phyloP scores from a whole-genome alignment of 2,888 invertebrate species.

The Cheilosia urbana region DNA sequence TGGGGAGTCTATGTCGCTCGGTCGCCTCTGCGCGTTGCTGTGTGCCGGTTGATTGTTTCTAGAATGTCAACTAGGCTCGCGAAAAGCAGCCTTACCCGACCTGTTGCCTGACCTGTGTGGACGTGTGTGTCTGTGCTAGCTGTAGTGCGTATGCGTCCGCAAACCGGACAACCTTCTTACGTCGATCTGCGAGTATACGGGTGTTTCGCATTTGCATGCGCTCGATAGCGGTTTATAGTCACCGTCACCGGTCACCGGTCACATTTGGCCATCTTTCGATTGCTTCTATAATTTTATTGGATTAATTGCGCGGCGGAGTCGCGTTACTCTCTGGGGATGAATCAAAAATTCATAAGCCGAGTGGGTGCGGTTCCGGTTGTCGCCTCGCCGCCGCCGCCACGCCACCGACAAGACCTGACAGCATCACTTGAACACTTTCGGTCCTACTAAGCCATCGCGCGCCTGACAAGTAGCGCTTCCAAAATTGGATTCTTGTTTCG shows the following conservation, averaged over 20 bases:
- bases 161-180: constrained; percentile 72
- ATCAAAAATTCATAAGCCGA: constrained; percentile 69
- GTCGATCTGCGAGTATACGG: constrained; percentile 45
- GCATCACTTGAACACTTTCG: constrained; percentile 71
- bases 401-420: constrained; percentile 54
- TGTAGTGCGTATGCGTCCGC: constrained; percentile 39
- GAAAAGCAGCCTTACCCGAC: constrained; percentile 60
- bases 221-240: constrained; percentile 53
- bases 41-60: constrained; percentile 64
- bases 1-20: constrained; percentile 39
- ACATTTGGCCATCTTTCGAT: constrained; percentile 72
- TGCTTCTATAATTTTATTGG: constrained; percentile 67
- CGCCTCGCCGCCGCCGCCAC: constrained; percentile 16
- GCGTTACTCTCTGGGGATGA: constrained; percentile 62
- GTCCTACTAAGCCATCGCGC: constrained; percentile 55
- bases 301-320: constrained; percentile 61
- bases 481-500: constrained; percentile 71
- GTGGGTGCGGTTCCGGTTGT: constrained; percentile 75
- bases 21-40: constrained; percentile 61
- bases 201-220: constrained; percentile 71
- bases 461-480: constrained; percentile 74
- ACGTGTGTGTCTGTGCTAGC: constrained; percentile 11
- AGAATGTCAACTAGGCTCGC: constrained; percentile 69
- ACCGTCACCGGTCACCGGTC: constrained; percentile 26
- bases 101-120: constrained; percentile 43